These are phyloP conservation scores for Solen grandis DNA, from an alignment of 1,140 invertebrate species.

Conservation along the genomic window DNA sequence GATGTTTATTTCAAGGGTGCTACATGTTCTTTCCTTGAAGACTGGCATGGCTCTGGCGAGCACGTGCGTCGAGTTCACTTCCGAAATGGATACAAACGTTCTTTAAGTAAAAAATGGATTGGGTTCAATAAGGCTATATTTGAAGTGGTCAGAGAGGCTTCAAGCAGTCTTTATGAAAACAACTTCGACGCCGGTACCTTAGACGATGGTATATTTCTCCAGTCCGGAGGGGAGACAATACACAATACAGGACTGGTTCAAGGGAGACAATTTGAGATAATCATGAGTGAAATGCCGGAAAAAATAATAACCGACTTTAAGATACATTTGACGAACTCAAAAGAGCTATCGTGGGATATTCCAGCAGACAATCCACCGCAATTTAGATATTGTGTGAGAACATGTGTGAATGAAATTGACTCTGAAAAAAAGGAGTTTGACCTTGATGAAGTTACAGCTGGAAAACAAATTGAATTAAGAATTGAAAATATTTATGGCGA, in stretches of 20 bases:
- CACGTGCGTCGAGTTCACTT: slow-evolving; percentile 44
- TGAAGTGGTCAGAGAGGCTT: not conserved
- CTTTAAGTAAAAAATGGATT: slow-evolving; percentile 26
- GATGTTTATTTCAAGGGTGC: slow-evolving; percentile 34
- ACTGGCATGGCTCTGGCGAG: slow-evolving; percentile 56
- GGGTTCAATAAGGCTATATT: slow-evolving; percentile 11
- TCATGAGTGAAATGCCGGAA: not conserved
- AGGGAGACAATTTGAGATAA: not conserved
- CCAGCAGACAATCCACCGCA: too few species aligned
- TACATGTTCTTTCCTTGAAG: slow-evolving; percentile 54
- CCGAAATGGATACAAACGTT: slow-evolving; percentile 54
- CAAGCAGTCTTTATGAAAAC: not conserved
- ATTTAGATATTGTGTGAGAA: too few species aligned
- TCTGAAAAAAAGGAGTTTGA: too few species aligned
- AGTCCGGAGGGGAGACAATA: slow-evolving; percentile 1
- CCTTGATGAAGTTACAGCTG: too few species aligned
- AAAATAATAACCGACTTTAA: not conserved
- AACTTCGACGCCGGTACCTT: slow-evolving; percentile 2
- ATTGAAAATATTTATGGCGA: too few species aligned
- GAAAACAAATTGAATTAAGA: too few species aligned
- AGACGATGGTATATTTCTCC: slow-evolving; percentile 2
- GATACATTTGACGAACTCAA: too few species aligned
- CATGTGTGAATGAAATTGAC: too few species aligned
- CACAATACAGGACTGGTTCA: not conserved
- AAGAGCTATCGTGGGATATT: too few species aligned